Conservation (phyloP, 2,113 vertebrate species). For the Psammodynastes pulverulentus region DNA sequence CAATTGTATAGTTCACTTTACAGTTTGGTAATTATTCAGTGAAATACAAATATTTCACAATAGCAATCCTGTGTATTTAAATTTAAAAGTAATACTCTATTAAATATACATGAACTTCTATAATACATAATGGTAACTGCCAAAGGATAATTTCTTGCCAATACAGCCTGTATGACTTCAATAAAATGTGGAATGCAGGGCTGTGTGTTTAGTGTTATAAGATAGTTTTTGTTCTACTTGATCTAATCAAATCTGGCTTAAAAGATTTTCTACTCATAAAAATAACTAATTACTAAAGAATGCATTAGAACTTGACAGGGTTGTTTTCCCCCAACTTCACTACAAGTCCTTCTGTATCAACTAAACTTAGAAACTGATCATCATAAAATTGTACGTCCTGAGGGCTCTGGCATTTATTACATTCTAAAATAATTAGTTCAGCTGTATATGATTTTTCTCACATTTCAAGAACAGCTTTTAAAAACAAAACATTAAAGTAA, state of each 20-base stretch:
- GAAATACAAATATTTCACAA: background rate
- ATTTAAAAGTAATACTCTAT: slow-evolving; percentile 15
- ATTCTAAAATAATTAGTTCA: slow-evolving; percentile 38
- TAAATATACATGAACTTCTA: slow-evolving; percentile 27
- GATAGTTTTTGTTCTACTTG: slow-evolving; percentile 19
- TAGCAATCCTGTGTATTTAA: slow-evolving; percentile 18
- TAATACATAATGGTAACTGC: slow-evolving; percentile 44
- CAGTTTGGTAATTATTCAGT: slow-evolving; percentile 20
- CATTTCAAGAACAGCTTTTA: slow-evolving; percentile 45
- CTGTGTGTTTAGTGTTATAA: slow-evolving; percentile 54
- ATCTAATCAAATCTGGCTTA: slow-evolving; percentile 44
- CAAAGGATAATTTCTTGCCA: slow-evolving; percentile 23
- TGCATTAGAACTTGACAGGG: slow-evolving; percentile 34
- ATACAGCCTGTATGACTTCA: slow-evolving; percentile 44
- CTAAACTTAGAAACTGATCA: background rate
- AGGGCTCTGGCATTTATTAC: slow-evolving; percentile 36
- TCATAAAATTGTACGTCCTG: slow-evolving; percentile 18
- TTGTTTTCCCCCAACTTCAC: background rate
- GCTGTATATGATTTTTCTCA: slow-evolving; percentile 29
- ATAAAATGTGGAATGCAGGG: slow-evolving; percentile 46
- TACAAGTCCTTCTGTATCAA: background rate
- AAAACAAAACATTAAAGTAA: slow-evolving; percentile 44
- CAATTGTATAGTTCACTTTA: slow-evolving; percentile 11
- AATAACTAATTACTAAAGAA: slow-evolving; percentile 36
- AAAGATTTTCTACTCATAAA: slow-evolving; percentile 40